phyloP scores from a whole-genome alignment of 2,113 vertebrate species.

The Phocoena sinus region DNA sequence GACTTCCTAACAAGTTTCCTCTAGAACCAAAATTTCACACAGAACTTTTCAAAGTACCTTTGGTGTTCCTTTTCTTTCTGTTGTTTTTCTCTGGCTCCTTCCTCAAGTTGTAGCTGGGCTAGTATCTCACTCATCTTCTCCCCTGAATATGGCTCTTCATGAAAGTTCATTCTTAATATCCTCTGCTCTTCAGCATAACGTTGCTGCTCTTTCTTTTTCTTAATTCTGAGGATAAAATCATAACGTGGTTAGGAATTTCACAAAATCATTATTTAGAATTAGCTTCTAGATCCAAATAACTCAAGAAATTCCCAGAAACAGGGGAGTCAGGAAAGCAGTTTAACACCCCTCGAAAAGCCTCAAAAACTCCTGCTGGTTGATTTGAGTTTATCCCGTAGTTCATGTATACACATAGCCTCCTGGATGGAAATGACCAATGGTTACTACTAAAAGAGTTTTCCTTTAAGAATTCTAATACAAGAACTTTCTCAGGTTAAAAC shows the following conservation, averaged over 20 bases:
- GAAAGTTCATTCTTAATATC: slow-evolving; percentile 49
- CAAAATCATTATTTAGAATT: slow-evolving; percentile 25
- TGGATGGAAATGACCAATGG: neutral
- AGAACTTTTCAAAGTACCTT: slow-evolving; percentile 75
- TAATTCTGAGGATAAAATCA: slow-evolving; percentile 83
- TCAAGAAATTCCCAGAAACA: slow-evolving; percentile 8
- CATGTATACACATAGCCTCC: neutral
- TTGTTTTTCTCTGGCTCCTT: slow-evolving; percentile 72
- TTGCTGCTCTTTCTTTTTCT: slow-evolving; percentile 86
- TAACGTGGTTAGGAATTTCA: neutral
- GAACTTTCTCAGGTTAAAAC: slow-evolving; percentile 28
- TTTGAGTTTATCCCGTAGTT: neutral
- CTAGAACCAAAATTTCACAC: neutral
- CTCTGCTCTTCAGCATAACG: slow-evolving; percentile 84
- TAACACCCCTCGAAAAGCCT: neutral
- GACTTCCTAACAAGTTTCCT: neutral
- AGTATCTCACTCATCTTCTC: slow-evolving; percentile 77
- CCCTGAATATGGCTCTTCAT: slow-evolving; percentile 32
- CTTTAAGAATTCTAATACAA: neutral
- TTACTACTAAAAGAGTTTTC: neutral
- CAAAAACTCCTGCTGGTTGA: neutral
- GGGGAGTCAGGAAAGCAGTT: neutral
- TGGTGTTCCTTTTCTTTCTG: slow-evolving; percentile 77
- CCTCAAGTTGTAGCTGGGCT: slow-evolving; percentile 82
- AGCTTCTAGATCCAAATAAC: neutral